phyloP scores from a whole-genome alignment of 64 coral and sea anemone species.

The Stichodactyla mertensii region DNA sequence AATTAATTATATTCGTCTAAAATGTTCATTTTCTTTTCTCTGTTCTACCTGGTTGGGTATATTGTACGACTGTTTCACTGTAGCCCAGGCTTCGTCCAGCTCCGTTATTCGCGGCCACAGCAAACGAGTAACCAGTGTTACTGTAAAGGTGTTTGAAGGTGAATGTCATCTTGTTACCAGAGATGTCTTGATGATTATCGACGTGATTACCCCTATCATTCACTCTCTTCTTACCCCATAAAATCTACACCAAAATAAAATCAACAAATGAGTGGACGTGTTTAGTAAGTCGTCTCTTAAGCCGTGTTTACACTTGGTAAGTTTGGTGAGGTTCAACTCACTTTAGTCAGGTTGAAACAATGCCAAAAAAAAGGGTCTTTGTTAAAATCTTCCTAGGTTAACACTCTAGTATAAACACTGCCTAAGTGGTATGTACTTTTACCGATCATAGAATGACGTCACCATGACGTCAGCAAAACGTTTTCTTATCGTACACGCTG shows the following conservation, averaged over 20 bases:
- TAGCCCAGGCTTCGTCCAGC: background rate
- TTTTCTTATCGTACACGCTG: too few relatives aligned
- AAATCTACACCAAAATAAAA: constrained; percentile 9
- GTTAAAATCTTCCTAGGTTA: too few relatives aligned
- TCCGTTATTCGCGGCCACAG: constrained; percentile 18
- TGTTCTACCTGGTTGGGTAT: constrained; percentile 17
- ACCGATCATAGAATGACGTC: too few relatives aligned
- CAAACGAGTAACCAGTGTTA: constrained; percentile 39
- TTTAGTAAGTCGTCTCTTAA: too few relatives aligned
- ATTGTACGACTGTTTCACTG: background rate
- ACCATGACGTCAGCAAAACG: too few relatives aligned
- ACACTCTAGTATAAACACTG: too few relatives aligned
- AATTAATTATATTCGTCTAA: background rate
- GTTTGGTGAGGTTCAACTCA: too few relatives aligned
- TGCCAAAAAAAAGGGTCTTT: too few relatives aligned
- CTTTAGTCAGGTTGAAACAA: too few relatives aligned
- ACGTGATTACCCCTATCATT: background rate
- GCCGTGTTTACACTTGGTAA: too few relatives aligned
- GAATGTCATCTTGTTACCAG: background rate
- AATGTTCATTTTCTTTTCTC: too few relatives aligned
- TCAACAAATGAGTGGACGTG: background rate
- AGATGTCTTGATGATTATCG: background rate
- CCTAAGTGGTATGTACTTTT: too few relatives aligned
- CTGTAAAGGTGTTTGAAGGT: constrained; percentile 29
- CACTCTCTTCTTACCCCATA: constrained; percentile 3